Conservation (phyloP, 2,797 vertebrate species). For the Rhinichthys osculus region DNA sequence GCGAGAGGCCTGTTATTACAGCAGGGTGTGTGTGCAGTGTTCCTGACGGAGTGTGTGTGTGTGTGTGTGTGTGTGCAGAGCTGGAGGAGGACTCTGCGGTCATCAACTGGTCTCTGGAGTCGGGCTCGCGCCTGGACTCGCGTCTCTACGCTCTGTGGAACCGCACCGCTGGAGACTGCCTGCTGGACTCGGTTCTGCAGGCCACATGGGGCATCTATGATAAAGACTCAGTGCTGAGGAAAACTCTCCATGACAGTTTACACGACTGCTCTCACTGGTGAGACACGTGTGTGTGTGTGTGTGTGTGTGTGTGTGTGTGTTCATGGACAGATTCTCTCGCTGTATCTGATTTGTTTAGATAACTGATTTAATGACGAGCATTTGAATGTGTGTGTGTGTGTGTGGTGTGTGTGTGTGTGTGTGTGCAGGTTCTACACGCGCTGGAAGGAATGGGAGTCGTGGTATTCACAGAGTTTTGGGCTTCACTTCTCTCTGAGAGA, state of each 20-base stretch:
- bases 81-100: constrained; percentile 95
- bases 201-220: constrained; percentile 98
- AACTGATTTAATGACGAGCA: background rate
- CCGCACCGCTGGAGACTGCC: constrained; percentile 94
- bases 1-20: background rate
- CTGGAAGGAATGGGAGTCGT: constrained; percentile 98
- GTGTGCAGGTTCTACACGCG: constrained; percentile 92
- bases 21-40: background rate
- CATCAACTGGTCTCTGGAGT: constrained; percentile 97
- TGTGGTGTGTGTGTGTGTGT: constrained; percentile 38
- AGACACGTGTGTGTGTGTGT: too few species aligned
- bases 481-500: constrained; percentile 95
- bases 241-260: constrained; percentile 94
- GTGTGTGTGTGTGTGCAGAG: constrained; percentile 75
- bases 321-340: too few species aligned
- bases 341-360: background rate
- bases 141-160: constrained; percentile 96
- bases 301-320: too few species aligned
- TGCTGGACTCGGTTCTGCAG: constrained; percentile 95
- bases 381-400: background rate
- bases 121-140: constrained; percentile 92
- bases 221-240: constrained; percentile 95
- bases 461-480: constrained; percentile 98
- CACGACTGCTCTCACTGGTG: constrained; percentile 96
- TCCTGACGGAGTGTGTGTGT: background rate